Base-by-base conservation (phyloP, 2,113 vertebrate genomes). In the Dromiciops gliroides region DNA sequence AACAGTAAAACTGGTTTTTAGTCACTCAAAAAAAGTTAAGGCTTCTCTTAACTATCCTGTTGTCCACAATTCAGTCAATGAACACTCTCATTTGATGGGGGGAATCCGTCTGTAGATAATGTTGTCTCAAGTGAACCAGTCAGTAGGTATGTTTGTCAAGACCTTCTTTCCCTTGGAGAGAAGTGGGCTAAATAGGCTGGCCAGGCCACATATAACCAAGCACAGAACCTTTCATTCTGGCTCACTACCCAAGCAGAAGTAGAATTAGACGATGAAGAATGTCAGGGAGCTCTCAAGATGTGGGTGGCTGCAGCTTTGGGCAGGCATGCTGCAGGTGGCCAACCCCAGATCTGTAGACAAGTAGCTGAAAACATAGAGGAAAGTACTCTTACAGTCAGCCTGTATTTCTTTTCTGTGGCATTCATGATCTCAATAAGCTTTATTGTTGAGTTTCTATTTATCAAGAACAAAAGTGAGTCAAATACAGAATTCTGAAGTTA, bases 401-500 rank as follows among this genome's bases (percentile, higher is more conserved):
- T 31, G 48, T 0, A 51, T 90, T 95, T 95, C 50, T 93, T 91
- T 48, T 56, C 10, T 9, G 37, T 89, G 89, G 0, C 92, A 95
- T 83, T 44, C 67, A 83, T 8, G 49, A 44, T 96, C 91, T 83
- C 48, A 93, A 92, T 50, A 50, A 95, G 67, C 31, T 52, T 96
- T 91, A 56, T 88, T 75, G 8, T 47, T 31, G n/a, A 31, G 14
- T 90, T 93, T 93, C 49, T 88, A 56, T 90, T 75, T 89, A 50
- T 90, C 53, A 89, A 52, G 83, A 91, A 90, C 60, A 89, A 51
- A 83, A 95, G 25, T 88, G 48, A 95, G 22, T 94, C 23, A 48
- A 94, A 95, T 91, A 37, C 1, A 90, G 92, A 93, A 97, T 88
- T 92, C 60, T 48, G 44, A 96, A 95, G 51, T 94, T 50, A 93